A percentile compares a stretch with the other conserved stretches of the same genome.
These are phyloP conservation scores for Troides oblongomaculatus DNA, from an alignment of 2,888 invertebrate species.

Conservation along the genomic window DNA sequence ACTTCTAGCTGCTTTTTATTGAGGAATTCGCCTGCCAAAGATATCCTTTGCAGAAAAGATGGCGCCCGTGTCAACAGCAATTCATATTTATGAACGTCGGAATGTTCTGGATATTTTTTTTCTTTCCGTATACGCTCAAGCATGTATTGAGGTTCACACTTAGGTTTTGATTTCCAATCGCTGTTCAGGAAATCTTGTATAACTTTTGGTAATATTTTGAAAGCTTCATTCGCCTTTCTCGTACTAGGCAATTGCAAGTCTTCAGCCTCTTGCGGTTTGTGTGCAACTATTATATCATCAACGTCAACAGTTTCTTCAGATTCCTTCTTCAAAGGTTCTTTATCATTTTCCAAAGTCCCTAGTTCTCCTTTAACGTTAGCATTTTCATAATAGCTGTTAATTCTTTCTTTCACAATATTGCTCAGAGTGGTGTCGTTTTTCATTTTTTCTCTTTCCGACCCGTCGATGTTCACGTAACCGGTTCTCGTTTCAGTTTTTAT, in stretches of 20 bases:
- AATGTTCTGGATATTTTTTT: conserved; percentile 79
- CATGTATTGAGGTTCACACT: conserved; percentile 86
- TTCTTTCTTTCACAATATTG: conserved; percentile 61
- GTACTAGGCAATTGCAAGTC: conserved; percentile 56
- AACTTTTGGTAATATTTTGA: conserved; percentile 76
- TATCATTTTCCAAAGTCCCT: conserved; percentile 33
- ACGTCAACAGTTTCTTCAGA: conserved; percentile 50
- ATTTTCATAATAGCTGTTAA: conserved; percentile 54
- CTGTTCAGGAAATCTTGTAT: conserved; percentile 79
- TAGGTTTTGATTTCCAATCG: conserved; percentile 71
- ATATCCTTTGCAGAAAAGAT: conserved; percentile 88
- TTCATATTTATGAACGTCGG: conserved; percentile 82
- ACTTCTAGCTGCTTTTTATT: conserved; percentile 66
- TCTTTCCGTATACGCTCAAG: conserved; percentile 85
- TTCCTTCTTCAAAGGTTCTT: background rate
- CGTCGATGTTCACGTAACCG: conserved; percentile 71
- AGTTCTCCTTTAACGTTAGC: conserved; percentile 38
- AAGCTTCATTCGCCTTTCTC: conserved; percentile 57
- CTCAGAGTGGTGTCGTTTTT: conserved; percentile 58
- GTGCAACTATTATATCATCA: conserved; percentile 65
- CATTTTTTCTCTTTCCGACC: conserved; percentile 63
- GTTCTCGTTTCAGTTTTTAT: conserved; percentile 73
- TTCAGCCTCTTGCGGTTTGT: conserved; percentile 44
- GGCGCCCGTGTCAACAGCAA: conserved; percentile 89
- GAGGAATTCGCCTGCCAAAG: conserved; percentile 88